Evolutionary conservation across 1,140 invertebrate species (phyloP).

Genomic region (Lineus longissimus): DNA sequence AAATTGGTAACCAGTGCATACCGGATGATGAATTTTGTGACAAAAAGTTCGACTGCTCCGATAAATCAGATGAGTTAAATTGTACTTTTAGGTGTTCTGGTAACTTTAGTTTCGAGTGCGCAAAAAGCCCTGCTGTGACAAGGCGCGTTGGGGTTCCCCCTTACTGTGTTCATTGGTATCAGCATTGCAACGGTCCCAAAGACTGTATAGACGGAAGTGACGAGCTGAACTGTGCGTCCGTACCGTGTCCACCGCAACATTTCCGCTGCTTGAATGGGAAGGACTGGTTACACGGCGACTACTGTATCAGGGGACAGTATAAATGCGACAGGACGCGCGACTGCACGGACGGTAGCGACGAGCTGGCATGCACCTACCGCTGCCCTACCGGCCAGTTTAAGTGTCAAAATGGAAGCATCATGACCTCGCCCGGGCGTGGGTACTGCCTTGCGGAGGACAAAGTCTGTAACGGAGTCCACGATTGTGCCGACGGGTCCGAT

Average conservation of each 20-base stretch:
- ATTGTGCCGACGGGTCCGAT: slow-evolving; percentile 33
- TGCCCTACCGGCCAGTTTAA: slow-evolving; percentile 22
- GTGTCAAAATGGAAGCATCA: slow-evolving; percentile 8
- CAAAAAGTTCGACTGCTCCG: slow-evolving; percentile 22
- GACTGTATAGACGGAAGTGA: slow-evolving; percentile 77
- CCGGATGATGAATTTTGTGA: slow-evolving; percentile 20
- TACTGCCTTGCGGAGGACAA: slow-evolving; percentile 21
- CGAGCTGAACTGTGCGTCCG: slow-evolving; percentile 70
- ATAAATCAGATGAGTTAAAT: slow-evolving; percentile 26
- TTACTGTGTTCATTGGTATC: not conserved
- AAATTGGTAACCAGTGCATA: slow-evolving; percentile 19
- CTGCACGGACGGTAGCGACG: too few relatives aligned
- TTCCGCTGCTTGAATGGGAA: too few relatives aligned
- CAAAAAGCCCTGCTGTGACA: too few relatives aligned
- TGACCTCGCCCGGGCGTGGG: not conserved
- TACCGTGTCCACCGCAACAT: not conserved
- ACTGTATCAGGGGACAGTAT: too few relatives aligned
- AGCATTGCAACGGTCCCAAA: slow-evolving; percentile 54
- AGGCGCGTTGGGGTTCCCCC: too few relatives aligned
- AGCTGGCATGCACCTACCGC: not conserved
- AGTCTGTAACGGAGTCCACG: slow-evolving; percentile 25
- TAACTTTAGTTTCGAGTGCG: not conserved
- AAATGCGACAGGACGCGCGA: too few relatives aligned
- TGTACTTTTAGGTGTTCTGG: not conserved
- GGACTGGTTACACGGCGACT: too few relatives aligned